Evolutionary conservation across 2,888 invertebrate genomes (phyloP).

Genomic region (Drosophila niveifrons): DNA sequence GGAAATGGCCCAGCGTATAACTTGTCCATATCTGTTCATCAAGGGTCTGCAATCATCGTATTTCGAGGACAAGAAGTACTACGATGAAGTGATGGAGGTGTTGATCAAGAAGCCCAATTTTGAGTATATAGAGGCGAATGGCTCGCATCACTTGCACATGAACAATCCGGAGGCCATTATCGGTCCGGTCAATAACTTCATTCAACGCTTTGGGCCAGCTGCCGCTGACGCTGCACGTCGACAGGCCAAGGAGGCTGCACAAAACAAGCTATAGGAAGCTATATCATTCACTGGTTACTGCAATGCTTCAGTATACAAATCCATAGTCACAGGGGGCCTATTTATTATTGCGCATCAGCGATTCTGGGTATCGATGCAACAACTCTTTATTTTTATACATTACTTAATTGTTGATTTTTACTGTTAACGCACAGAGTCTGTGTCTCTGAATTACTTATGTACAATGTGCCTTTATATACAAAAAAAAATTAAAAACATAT

Average conservation of each 20-base stretch:
- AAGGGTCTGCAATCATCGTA: slow-evolving; percentile 87
- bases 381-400: slow-evolving; percentile 42
- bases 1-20: slow-evolving; percentile 87
- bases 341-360: slow-evolving; percentile 55
- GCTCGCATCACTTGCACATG: slow-evolving; percentile 91
- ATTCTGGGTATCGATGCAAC: slow-evolving; percentile 52
- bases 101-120: slow-evolving; percentile 87
- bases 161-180: slow-evolving; percentile 88
- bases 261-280: slow-evolving; percentile 66
- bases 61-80: slow-evolving; percentile 87
- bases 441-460: slow-evolving; percentile 45
- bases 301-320: slow-evolving; percentile 25
- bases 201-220: slow-evolving; percentile 87
- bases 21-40: slow-evolving; percentile 88
- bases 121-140: slow-evolving; percentile 87
- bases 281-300: slow-evolving; percentile 2
- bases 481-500: slow-evolving; percentile 24
- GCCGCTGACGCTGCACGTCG: slow-evolving; percentile 87
- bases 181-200: slow-evolving; percentile 87
- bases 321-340: slow-evolving; percentile 46
- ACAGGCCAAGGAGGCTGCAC: slow-evolving; percentile 86
- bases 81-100: slow-evolving; percentile 87
- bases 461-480: slow-evolving; percentile 29
- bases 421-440: slow-evolving; percentile 39
- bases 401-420: slow-evolving; percentile 70